These are phyloP conservation scores for Staurois parvus DNA, from an alignment of 2,797 vertebrate species.

Conservation along the genomic window DNA sequence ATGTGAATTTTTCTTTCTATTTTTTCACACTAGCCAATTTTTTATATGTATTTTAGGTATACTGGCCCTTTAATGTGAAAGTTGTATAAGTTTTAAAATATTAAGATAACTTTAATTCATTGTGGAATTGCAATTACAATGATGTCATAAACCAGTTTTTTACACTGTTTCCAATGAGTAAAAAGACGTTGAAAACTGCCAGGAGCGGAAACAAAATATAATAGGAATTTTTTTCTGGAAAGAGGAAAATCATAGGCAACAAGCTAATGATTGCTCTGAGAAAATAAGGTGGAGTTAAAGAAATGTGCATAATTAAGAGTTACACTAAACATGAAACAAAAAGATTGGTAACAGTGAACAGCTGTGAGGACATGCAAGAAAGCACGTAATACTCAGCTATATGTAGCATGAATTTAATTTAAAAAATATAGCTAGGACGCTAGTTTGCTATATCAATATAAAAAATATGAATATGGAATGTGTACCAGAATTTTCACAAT, in stretches of 20 bases:
- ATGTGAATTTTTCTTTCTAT: no score
- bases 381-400: neutral
- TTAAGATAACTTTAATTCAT: neutral
- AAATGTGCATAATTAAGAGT: neutral
- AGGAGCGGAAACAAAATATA: slow-evolving; percentile 41
- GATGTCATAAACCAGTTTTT: slow-evolving; percentile 23
- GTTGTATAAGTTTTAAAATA: neutral
- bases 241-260: slow-evolving; percentile 26
- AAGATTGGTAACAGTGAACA: slow-evolving; percentile 19
- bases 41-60: no score
- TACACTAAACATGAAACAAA: slow-evolving; percentile 32
- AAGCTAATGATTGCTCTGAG: slow-evolving; percentile 5
- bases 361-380: neutral
- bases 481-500: neutral
- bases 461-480: neutral
- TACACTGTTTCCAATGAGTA: slow-evolving; percentile 30
- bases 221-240: slow-evolving; percentile 4
- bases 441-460: neutral
- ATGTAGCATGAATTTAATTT: neutral
- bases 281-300: slow-evolving; percentile 20
- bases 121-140: slow-evolving; percentile 28
- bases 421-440: neutral
- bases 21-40: no score
- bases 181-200: slow-evolving; percentile 33
- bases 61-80: neutral